Evolutionary conservation across 2,113 vertebrate genomes (phyloP), one percentile per base, ranked within the genome.

Genomic region (Sinocyclocheilus anshuiensis): DNA sequence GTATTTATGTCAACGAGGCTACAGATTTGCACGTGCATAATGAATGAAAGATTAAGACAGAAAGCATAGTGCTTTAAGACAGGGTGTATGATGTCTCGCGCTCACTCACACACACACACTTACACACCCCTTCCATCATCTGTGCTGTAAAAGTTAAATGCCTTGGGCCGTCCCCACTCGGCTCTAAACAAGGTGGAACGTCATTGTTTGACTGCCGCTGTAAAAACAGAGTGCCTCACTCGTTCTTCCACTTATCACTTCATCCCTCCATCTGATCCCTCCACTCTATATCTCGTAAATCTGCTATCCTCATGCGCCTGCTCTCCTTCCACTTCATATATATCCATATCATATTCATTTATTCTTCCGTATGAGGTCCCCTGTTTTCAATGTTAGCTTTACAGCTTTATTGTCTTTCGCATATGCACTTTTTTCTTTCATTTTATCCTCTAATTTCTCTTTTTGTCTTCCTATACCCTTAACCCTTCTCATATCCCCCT

Each of bases 161-260:
- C 55, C 36, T 67, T 57, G 50, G 26, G 45, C 81, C 22, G 24
- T 50, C 76, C 83, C 65, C 0, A 22, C 33, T 50, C 36, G 42
- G 26, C 72, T 78, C 63, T 86, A 57, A 83, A 69, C 33, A 29
- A 79, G 33, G 55, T 61, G 61, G 36, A 87, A 59, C 26, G 16
- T 22, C 80, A 45, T 26, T 53, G 69, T 86, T 85, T 89, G 85
- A 86, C 81, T 87, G 87, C 85, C n/a, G 83, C 80, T 86, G 87
- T 90, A 90, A 88, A 89, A 89, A 80, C 84, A 84, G 77, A 88
- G 74, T 65, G 81, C 86, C 61, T 86, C 81, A 82, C 61, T 90
- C 65, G 77, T 86, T 87, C 81, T 81, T 76, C 63, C 65, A 85
- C 77, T 89, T 86, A 78, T 76, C 77, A 61, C 77, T 86, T 78